These are phyloP conservation scores for Melanotaenia boesemani DNA, from an alignment of 2,797 vertebrate species.

Conservation along the genomic window DNA sequence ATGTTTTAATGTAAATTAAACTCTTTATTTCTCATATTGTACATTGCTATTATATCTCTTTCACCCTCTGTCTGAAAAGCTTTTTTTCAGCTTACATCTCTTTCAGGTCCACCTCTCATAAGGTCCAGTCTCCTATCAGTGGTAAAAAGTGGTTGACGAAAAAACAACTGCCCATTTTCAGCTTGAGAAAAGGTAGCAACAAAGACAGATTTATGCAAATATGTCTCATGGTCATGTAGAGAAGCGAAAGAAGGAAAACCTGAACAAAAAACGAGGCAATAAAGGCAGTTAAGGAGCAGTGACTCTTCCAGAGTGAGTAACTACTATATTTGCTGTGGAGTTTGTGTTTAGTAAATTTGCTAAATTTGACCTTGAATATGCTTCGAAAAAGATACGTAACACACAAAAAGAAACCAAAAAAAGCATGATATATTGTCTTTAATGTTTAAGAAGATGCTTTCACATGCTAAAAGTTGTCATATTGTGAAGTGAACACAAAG, in stretches of 20 bases:
- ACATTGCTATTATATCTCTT: background rate
- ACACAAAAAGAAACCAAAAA: background rate
- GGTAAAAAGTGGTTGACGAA: background rate
- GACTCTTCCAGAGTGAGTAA: background rate
- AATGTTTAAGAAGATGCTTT: slow-evolving; percentile 40
- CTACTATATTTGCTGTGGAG: background rate
- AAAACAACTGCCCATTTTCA: background rate
- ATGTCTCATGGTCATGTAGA: background rate
- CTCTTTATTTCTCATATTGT: background rate
- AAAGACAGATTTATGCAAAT: background rate
- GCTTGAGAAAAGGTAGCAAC: background rate
- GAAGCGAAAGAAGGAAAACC: background rate
- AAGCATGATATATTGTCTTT: background rate
- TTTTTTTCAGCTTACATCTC: background rate
- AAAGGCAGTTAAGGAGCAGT: background rate
- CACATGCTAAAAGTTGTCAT: slow-evolving; percentile 33
- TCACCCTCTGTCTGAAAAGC: background rate
- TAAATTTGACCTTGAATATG: background rate
- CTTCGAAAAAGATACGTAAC: background rate
- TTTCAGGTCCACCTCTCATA: background rate
- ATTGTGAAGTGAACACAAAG: slow-evolving; percentile 22
- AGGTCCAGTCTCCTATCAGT: background rate
- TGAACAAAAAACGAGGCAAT: background rate
- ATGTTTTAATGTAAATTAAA: background rate
- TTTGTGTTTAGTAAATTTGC: background rate